phyloP scores from a whole-genome alignment of 2,888 invertebrate species.

The Coelinius sp. region DNA sequence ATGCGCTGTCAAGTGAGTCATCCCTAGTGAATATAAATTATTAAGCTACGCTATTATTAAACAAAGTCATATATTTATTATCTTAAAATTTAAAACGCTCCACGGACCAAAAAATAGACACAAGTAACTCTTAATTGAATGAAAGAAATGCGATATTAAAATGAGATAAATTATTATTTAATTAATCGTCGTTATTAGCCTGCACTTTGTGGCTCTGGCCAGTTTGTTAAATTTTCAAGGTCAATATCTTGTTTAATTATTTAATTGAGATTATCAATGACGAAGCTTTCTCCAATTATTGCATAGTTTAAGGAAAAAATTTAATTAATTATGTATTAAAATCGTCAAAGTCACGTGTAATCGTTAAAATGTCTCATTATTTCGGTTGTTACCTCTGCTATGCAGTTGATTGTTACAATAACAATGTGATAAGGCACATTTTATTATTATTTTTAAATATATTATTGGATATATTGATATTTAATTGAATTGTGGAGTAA shows the following conservation, averaged over 20 bases:
- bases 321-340: conserved; percentile 31
- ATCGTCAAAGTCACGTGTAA: conserved; percentile 19
- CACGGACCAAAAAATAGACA: conserved; percentile 65
- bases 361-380: conserved; percentile 27
- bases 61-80: conserved; percentile 44
- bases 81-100: conserved; percentile 56
- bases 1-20: conserved; percentile 31
- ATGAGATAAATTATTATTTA: conserved; percentile 38
- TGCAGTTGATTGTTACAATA: conserved; percentile 50
- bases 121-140: conserved; percentile 53
- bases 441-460: neutral
- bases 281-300: conserved; percentile 13
- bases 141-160: conserved; percentile 22
- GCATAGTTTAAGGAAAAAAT: conserved; percentile 34
- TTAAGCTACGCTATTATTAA: conserved; percentile 29
- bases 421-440: conserved; percentile 33
- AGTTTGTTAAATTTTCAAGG: conserved; percentile 43
- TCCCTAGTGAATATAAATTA: conserved; percentile 7
- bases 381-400: conserved; percentile 51
- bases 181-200: conserved; percentile 59
- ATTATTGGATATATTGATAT: neutral
- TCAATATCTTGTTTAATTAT: neutral
- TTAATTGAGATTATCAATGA: conserved; percentile 35
- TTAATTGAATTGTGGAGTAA: too few relatives aligned
- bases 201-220: conserved; percentile 58